Evolutionary conservation across 1,140 invertebrate genomes (phyloP).

Genomic region (Halesus radiatus): DNA sequence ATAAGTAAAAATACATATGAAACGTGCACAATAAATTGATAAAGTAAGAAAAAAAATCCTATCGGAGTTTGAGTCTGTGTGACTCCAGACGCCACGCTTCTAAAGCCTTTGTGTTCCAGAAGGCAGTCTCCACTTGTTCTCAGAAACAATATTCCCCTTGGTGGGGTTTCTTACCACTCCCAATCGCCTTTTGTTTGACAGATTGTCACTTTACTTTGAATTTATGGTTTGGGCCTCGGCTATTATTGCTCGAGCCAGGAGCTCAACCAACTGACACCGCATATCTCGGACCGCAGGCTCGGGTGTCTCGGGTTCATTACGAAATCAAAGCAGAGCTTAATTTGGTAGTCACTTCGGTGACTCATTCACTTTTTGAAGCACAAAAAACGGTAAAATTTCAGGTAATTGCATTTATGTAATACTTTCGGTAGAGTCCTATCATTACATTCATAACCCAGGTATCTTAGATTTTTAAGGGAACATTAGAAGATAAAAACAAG

Average conservation of each 20-base stretch:
- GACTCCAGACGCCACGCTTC: neutral
- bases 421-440: too few species aligned
- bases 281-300: neutral
- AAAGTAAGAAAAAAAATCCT: too few species aligned
- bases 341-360: neutral
- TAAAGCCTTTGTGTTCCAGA: conserved; percentile 14
- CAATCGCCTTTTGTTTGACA: conserved; percentile 58
- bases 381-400: too few species aligned
- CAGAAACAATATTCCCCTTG: conserved; percentile 56
- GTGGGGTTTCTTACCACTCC: conserved; percentile 52
- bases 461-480: too few species aligned
- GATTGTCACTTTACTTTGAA: conserved; percentile 58
- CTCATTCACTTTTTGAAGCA: too few species aligned
- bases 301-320: neutral
- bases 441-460: too few species aligned
- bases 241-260: conserved; percentile 21
- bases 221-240: conserved; percentile 53
- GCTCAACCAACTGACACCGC: neutral
- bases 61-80: conserved; percentile 1
- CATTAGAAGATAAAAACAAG: too few species aligned
- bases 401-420: too few species aligned
- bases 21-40: too few species aligned
- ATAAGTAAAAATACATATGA: too few species aligned
- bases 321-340: neutral
- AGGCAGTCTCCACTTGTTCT: conserved; percentile 40